Base-by-base conservation (phyloP, 1,140 invertebrate species). In the Octopus sinensis region DNA sequence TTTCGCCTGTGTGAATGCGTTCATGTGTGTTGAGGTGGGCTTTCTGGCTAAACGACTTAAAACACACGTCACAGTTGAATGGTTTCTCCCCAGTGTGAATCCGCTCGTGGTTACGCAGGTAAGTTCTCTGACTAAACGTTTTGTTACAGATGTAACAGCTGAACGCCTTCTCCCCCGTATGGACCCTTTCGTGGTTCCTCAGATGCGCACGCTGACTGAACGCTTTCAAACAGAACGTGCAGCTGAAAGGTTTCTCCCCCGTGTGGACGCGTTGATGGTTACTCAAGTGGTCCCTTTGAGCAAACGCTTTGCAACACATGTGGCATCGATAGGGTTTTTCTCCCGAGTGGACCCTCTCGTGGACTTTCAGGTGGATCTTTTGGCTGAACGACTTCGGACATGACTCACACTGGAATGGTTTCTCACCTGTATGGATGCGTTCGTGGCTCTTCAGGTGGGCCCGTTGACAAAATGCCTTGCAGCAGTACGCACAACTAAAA, bases 361-460 rank as follows among this genome's bases (percentile, higher is more conserved):
- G 97, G 6, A 96, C 92, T 0, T 96, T 98, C 75, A 98, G 90
- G 90, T 98, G 98, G 0, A 97, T 97, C 13, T 96, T 97, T 6
- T 97, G 92, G 0, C 97, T 97, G 89, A 98, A 98, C 0, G 54
- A n/a, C 62, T 99, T 91, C 23, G 85, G 86, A 82, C 90, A 91
- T n/a, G 86, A 81, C 68, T 84, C 79, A 83, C 90, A 91, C 12
- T 84, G 84, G 81, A 87, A 91, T 0, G 90, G 90, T 82, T 90
- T 91, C 76, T 90, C 91, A 68, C 89, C 91, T 56, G 90, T 91
- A 80, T 91, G 90, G 5, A 93, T 94, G 88, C 95, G 93, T 84
- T 94, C 91, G 92, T 87, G 94, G 93, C 92, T 95, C 94, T 90
- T 96, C 96, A 88, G 96, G 95, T 81, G 54, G n/a, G 78, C 79